Evolutionary conservation across 2,113 vertebrate species (phyloP).

Genomic region (Probosciger aterrimus): DNA sequence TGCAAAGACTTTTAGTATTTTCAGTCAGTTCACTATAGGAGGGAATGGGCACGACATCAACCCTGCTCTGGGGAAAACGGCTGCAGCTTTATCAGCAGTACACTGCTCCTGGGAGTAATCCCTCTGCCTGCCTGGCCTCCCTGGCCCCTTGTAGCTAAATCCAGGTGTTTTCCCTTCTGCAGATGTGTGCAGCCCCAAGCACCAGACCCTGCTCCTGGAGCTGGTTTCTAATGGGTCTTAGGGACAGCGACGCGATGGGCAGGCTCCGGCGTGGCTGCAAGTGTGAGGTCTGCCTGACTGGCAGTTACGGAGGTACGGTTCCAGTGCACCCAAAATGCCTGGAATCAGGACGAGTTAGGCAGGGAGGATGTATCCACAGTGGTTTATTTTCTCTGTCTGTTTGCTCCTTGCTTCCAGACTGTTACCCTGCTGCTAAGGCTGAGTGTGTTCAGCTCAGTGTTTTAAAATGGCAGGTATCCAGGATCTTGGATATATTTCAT

Average conservation of each 20-base stretch:
- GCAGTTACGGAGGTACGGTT: rapidly evolving
- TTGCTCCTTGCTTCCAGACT: neutral
- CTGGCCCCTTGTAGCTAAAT: neutral
- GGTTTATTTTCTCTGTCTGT: neutral
- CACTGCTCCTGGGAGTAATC: neutral
- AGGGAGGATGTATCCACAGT: neutral
- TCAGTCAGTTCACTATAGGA: neutral
- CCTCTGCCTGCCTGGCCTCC: neutral
- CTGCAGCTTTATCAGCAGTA: rapidly evolving
- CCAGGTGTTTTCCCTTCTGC: neutral
- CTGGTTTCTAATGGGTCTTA: neutral
- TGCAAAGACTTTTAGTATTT: neutral
- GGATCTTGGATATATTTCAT: neutral
- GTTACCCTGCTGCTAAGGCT: neutral
- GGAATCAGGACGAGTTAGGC: neutral
- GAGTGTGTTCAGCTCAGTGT: neutral
- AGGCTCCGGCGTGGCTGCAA: neutral
- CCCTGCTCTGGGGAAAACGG: neutral
- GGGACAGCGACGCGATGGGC: rapidly evolving
- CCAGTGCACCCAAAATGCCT: neutral
- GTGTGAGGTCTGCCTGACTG: rapidly evolving
- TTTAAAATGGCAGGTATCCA: slow-evolving; percentile 37
- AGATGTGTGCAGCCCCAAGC: neutral
- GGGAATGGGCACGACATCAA: neutral
- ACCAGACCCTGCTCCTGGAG: neutral